Conservation (phyloP, 2,888 invertebrate genomes). For the Agrotis puta region DNA sequence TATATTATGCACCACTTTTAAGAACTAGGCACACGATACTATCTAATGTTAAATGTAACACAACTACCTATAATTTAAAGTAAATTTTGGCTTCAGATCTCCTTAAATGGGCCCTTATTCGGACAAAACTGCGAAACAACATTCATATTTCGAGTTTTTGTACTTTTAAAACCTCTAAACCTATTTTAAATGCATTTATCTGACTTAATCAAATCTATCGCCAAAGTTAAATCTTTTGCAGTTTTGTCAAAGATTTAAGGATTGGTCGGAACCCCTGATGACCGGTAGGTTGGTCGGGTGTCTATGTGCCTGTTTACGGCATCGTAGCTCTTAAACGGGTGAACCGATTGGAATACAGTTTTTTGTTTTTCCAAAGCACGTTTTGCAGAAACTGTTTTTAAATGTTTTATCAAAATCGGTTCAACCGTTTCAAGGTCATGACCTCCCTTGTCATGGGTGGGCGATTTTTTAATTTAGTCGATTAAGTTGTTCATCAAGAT, state of each 20-base stretch:
- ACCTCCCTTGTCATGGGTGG: too few relatives aligned
- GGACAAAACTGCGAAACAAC: constrained; percentile 77
- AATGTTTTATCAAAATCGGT: too few relatives aligned
- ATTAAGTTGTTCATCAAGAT: too few relatives aligned
- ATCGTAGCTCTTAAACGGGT: too few relatives aligned
- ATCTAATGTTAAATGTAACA: constrained; percentile 50
- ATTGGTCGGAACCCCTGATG: constrained; percentile 9
- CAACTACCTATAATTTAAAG: constrained; percentile 72
- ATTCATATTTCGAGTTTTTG: constrained; percentile 83
- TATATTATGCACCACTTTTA: constrained; percentile 78
- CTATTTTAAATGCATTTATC: constrained; percentile 88
- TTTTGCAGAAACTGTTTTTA: too few relatives aligned
- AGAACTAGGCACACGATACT: constrained; percentile 69
- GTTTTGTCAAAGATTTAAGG: constrained; percentile 74
- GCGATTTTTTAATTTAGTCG: too few relatives aligned
- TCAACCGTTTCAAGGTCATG: too few relatives aligned
- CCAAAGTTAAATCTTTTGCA: constrained; percentile 72
- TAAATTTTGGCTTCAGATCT: constrained; percentile 83
- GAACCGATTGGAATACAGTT: too few relatives aligned
- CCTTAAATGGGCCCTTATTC: constrained; percentile 66
- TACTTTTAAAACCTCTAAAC: constrained; percentile 84
- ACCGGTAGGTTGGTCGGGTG: too few relatives aligned
- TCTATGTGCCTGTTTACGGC: too few relatives aligned
- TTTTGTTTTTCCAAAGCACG: too few relatives aligned
- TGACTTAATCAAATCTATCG: constrained; percentile 79